Evolutionary conservation across 1,140 invertebrate genomes (phyloP).

Genomic region (Antheraea mylitta): DNA sequence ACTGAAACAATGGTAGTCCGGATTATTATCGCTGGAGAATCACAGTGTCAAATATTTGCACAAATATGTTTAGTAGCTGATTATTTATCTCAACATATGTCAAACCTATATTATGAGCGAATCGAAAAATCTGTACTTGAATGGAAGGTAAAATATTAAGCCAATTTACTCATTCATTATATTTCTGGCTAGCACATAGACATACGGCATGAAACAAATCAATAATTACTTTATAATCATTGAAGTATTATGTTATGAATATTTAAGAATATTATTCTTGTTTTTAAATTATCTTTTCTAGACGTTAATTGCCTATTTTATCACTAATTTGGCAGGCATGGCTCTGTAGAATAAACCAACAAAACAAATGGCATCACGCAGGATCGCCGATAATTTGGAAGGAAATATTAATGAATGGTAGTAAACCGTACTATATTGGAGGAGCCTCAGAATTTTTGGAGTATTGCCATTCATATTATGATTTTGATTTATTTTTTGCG

Average conservation of each 20-base stretch:
- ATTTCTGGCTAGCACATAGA: too few relatives aligned
- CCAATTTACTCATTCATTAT: too few relatives aligned
- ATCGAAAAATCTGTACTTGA: constrained; percentile 61
- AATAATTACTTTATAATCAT: too few relatives aligned
- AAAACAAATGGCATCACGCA: constrained; percentile 74
- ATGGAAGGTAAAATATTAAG: constrained; percentile 53
- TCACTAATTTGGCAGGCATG: constrained; percentile 50
- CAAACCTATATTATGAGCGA: constrained; percentile 59
- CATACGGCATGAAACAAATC: too few relatives aligned
- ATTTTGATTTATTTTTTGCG: constrained; percentile 67
- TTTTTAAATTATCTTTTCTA: too few relatives aligned
- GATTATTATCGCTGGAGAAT: constrained; percentile 66
- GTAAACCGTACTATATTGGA: constrained; percentile 76
- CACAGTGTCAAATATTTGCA: constrained; percentile 59
- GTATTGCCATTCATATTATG: constrained; percentile 79
- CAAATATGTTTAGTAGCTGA: constrained; percentile 64
- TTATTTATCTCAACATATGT: constrained; percentile 61
- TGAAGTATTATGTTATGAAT: too few relatives aligned
- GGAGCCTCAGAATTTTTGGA: constrained; percentile 78
- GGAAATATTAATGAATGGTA: constrained; percentile 62
- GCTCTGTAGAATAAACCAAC: constrained; percentile 65
- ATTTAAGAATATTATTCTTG: too few relatives aligned
- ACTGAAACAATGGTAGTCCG: constrained; percentile 45
- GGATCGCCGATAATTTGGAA: constrained; percentile 63
- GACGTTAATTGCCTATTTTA: too few relatives aligned